These are phyloP conservation scores for Myrmophylax atrothorax DNA, from an alignment of 2,113 vertebrate species.

Conservation along the genomic window DNA sequence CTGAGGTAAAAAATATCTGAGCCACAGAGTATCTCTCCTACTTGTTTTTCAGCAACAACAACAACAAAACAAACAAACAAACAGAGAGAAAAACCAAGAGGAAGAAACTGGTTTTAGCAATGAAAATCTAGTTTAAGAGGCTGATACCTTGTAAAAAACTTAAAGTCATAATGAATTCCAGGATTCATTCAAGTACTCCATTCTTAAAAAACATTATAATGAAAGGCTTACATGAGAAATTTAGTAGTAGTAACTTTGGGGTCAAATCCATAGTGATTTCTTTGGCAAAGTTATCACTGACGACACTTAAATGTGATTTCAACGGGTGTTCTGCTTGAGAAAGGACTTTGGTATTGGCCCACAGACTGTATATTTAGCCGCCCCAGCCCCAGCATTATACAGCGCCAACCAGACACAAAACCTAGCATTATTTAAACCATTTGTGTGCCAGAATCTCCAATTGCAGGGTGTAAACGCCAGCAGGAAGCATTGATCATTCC, in stretches of 20 bases:
- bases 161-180: conserved; percentile 24
- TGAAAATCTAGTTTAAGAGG: neutral
- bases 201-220: conserved; percentile 56
- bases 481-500: conserved; percentile 56
- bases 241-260: conserved; percentile 49
- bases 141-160: neutral
- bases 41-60: neutral
- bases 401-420: conserved; percentile 42
- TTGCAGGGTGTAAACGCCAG: conserved; percentile 43
- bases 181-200: neutral
- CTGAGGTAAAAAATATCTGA: neutral
- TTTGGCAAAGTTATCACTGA: conserved; percentile 43
- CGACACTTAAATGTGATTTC: conserved; percentile 46
- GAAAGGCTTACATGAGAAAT: conserved; percentile 43
- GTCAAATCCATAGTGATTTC: conserved; percentile 37
- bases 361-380: conserved; percentile 30
- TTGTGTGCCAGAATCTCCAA: conserved; percentile 27
- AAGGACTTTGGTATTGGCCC: conserved; percentile 5
- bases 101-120: neutral
- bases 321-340: conserved; percentile 24
- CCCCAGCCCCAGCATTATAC: conserved; percentile 27
- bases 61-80: too few relatives aligned
- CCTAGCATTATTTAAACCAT: conserved; percentile 46
- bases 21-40: neutral
- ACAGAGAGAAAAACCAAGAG: neutral